A percentile compares a stretch with the other conserved stretches of the same genome.
phyloP scores from a whole-genome alignment of 2,888 invertebrate genomes.

The Temnothorax rugatulus region DNA sequence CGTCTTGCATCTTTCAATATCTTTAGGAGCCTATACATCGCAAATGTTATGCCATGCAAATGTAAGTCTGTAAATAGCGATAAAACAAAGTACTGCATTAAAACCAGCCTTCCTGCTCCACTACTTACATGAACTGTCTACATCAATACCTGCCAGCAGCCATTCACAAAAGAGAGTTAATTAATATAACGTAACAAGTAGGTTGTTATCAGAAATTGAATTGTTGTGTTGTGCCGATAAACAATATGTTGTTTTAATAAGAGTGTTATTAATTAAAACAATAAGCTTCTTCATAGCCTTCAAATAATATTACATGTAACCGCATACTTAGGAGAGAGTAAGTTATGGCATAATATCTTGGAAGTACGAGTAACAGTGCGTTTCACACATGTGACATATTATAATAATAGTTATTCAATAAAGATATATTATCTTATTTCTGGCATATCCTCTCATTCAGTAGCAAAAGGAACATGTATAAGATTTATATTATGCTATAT shows the following conservation, averaged over 20 bases:
- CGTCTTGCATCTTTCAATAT: slow-evolving; percentile 42
- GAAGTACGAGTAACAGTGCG: slow-evolving; percentile 12
- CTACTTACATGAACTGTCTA: slow-evolving; percentile 87
- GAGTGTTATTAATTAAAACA: slow-evolving; percentile 56
- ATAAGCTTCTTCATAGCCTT: slow-evolving; percentile 53
- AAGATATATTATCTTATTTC: slow-evolving; percentile 4
- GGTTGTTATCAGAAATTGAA: slow-evolving; percentile 62
- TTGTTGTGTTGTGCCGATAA: slow-evolving; percentile 52
- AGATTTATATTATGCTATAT: slow-evolving; percentile 14
- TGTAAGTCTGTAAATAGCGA: slow-evolving; percentile 63
- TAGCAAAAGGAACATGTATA: slow-evolving; percentile 5
- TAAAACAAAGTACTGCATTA: slow-evolving; percentile 69
- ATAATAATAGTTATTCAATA: not conserved
- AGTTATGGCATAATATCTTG: slow-evolving; percentile 21
- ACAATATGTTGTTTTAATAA: slow-evolving; percentile 58
- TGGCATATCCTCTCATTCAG: not conserved
- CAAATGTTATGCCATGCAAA: slow-evolving; percentile 69
- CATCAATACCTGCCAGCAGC: slow-evolving; percentile 86
- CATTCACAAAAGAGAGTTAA: slow-evolving; percentile 84
- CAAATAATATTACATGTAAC: slow-evolving; percentile 32
- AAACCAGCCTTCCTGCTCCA: slow-evolving; percentile 78
- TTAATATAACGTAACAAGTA: slow-evolving; percentile 80
- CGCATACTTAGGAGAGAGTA: slow-evolving; percentile 15
- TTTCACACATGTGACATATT: slow-evolving; percentile 14
- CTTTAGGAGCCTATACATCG: slow-evolving; percentile 41